These are phyloP conservation scores for Peribatodes rhomboidaria DNA, from an alignment of 2,888 invertebrate genomes.

Conservation along the genomic window DNA sequence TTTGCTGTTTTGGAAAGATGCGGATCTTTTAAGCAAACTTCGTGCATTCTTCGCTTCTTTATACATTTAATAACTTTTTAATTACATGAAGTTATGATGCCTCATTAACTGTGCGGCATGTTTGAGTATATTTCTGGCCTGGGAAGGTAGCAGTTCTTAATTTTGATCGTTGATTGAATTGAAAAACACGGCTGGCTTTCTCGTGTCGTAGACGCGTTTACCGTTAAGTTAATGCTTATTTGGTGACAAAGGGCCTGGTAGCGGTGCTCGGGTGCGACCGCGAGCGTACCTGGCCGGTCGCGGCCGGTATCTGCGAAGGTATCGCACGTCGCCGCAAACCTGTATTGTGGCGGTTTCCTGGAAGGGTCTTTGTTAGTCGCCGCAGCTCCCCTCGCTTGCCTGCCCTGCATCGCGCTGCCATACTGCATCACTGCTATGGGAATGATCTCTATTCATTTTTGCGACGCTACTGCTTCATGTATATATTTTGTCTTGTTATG, in stretches of 20 bases:
- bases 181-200: not conserved
- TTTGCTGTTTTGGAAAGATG: conserved; percentile 12
- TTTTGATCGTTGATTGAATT: not conserved
- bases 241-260: conserved; percentile 72
- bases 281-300: conserved; percentile 70
- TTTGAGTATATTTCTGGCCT: not conserved
- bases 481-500: conserved; percentile 28
- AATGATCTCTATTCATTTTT: conserved; percentile 60
- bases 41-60: not conserved
- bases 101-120: conserved; percentile 5
- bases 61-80: conserved; percentile 11
- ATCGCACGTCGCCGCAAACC: conserved; percentile 85
- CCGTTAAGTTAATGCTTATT: conserved; percentile 68
- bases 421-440: conserved; percentile 61
- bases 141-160: not conserved
- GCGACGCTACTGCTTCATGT: conserved; percentile 48
- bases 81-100: conserved; percentile 9
- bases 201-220: conserved; percentile 45
- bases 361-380: conserved; percentile 83
- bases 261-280: conserved; percentile 49
- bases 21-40: conserved; percentile 17
- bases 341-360: conserved; percentile 84
- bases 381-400: conserved; percentile 59
- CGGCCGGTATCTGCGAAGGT: conserved; percentile 83
- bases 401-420: conserved; percentile 54